Conservation (phyloP, 2,113 vertebrate genomes). For the Cacatua alba region DNA sequence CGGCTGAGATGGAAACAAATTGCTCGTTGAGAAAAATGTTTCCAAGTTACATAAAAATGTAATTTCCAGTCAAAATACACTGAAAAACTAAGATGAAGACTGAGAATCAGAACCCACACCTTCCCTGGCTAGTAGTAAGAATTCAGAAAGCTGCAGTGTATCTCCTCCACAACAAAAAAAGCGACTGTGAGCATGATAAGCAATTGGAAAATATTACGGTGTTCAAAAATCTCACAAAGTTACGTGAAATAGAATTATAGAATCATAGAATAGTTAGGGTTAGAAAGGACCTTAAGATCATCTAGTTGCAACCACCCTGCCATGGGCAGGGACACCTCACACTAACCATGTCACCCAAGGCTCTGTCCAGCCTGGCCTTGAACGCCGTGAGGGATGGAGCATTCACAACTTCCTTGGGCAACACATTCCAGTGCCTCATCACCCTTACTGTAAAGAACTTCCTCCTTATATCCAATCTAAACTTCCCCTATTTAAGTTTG, state of each 20-base stretch:
- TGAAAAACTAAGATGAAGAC: not conserved
- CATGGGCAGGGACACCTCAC: no score
- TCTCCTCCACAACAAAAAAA: not conserved
- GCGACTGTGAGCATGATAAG: not conserved
- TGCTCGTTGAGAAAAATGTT: not conserved
- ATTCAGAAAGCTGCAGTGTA: not conserved
- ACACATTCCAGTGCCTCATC: no score
- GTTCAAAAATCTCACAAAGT: not conserved
- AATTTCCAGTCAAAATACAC: not conserved
- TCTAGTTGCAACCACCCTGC: no score
- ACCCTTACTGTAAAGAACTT: no score
- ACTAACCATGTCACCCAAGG: no score
- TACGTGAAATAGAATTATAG: not conserved
- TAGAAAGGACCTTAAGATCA: no score
- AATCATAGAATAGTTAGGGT: no score
- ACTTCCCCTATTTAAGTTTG: no score
- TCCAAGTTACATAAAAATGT: not conserved
- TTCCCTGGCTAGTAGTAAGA: not conserved
- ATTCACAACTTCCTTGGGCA: no score
- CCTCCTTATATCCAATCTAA: no score
- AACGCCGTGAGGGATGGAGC: no score
- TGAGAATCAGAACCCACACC: not conserved
- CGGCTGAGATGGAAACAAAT: not conserved
- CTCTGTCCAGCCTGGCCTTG: no score
- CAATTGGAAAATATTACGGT: not conserved